phyloP scores from a whole-genome alignment of 2,797 vertebrate species.

The Coccyzus lansbergi region DNA sequence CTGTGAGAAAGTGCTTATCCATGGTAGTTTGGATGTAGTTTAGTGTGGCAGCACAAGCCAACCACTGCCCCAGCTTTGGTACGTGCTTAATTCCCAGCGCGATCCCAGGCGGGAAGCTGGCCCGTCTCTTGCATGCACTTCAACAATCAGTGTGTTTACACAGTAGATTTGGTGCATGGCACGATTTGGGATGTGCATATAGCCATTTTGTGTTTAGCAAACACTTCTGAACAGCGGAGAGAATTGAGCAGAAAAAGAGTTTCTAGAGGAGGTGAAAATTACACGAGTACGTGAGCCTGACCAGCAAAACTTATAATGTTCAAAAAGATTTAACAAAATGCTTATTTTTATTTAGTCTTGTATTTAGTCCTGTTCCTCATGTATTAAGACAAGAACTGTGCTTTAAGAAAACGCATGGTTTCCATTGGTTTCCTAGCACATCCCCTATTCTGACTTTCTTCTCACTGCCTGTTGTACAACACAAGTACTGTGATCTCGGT shows the following conservation, averaged over 20 bases:
- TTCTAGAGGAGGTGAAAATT: neutral
- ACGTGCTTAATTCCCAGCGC: accelerated
- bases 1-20: neutral
- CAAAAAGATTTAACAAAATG: neutral
- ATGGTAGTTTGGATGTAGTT: neutral
- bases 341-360: neutral
- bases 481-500: constrained; percentile 9
- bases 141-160: neutral
- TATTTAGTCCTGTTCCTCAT: neutral
- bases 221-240: neutral
- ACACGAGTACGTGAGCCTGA: neutral
- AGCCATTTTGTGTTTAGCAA: neutral
- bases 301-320: neutral
- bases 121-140: accelerated
- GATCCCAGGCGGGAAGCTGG: neutral
- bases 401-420: neutral
- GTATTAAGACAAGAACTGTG: neutral
- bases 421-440: neutral
- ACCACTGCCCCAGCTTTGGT: neutral
- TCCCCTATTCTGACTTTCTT: neutral
- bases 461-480: neutral
- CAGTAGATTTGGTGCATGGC: neutral
- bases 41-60: neutral
- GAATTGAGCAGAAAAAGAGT: neutral
- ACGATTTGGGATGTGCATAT: neutral